Conservation (phyloP, 2,888 invertebrate genomes). For the Cantharis lateralis region DNA sequence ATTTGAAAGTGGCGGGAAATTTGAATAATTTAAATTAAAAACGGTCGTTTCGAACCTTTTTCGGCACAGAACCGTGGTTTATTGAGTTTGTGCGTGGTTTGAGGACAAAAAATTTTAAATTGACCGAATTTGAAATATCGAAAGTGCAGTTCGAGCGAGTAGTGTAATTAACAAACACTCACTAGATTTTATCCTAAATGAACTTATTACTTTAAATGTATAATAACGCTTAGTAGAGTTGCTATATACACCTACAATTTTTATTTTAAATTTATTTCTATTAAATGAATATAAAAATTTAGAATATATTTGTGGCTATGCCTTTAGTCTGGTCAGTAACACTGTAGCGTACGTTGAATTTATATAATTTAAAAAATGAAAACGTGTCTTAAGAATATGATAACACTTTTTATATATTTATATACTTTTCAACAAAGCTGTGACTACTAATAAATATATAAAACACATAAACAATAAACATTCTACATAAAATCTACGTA, state of each 20-base stretch:
- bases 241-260: slow-evolving; percentile 32
- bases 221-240: slow-evolving; percentile 23
- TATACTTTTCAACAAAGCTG: neutral
- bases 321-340: slow-evolving; percentile 31
- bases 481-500: slow-evolving; percentile 42
- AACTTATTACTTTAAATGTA: slow-evolving; percentile 18
- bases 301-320: slow-evolving; percentile 34
- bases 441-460: slow-evolving; percentile 9
- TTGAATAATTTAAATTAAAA: neutral
- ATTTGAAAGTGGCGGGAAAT: neutral
- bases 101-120: slow-evolving; percentile 7
- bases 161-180: slow-evolving; percentile 26
- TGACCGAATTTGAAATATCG: slow-evolving; percentile 12
- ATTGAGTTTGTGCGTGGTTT: neutral
- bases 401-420: neutral
- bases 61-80: neutral
- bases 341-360: slow-evolving; percentile 8
- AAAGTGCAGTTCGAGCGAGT: slow-evolving; percentile 42
- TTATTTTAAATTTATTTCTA: slow-evolving; percentile 26
- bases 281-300: slow-evolving; percentile 34
- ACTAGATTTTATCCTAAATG: slow-evolving; percentile 21
- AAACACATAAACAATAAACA: slow-evolving; percentile 42
- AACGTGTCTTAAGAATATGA: neutral
- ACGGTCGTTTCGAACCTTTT: neutral
- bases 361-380: slow-evolving; percentile 3